Base-by-base conservation (phyloP, 2,888 invertebrate species). In the Liodrosophila aerea region DNA sequence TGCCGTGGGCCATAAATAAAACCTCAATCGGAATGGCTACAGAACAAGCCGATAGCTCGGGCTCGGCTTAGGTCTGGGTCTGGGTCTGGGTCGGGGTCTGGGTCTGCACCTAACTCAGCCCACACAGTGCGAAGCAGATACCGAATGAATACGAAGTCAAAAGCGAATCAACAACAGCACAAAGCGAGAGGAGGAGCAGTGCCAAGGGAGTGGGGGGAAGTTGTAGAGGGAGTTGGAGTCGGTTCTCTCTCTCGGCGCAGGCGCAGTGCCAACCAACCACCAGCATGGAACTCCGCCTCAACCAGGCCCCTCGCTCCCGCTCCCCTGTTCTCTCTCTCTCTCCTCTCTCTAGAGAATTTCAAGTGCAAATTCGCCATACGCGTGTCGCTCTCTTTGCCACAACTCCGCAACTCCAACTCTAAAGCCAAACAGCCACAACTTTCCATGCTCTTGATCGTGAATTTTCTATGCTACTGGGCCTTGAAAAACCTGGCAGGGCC, bases 381-480 rank as follows among this genome's bases (percentile, higher is more conserved):
- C 78, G 78, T 85, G 85, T 82, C 62, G 80, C 85, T 80, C 85
- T 81, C 85, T 77, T 62, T 40, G 58, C 45, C 15, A 11, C 1
- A 12, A n/a, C n/a, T 1, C 12, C 7, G 33, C 33, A 33, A n/a
- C n/a, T n/a, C n/a, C n/a, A n/a, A n/a, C n/a, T n/a, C n/a, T n/a
- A 7, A 13, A 7, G 7, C 13, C 7, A 13, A 16, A 11, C 16
- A 9, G 7, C 15, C 15, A 37, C 37, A 61, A 87, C 88, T 88
- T 87, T 87, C 88, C 86, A 83, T 87, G 85, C 87, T 88, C 87
- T 87, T 88, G 88, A 88, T 88, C 87, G 86, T 87, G 87, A 87
- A 87, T 88, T 87, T 81, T 88, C 88, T 87, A 88, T 88, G 87
- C 88, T 87, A 87, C 87, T 87, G 87, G 88, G 87, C 87, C 88